Conservation (phyloP, 2,113 vertebrate species). For the Plecotus auritus region DNA sequence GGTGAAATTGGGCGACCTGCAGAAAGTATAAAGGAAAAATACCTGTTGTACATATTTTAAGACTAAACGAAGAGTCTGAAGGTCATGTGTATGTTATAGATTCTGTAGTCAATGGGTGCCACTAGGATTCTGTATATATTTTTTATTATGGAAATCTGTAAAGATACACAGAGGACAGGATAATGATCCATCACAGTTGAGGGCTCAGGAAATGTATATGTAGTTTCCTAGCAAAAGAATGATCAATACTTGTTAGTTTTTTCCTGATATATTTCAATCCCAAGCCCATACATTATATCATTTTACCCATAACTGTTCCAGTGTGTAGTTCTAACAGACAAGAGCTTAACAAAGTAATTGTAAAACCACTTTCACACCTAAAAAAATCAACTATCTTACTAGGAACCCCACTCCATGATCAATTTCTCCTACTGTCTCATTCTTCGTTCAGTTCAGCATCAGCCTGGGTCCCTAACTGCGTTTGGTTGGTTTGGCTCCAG, state of each 20-base stretch:
- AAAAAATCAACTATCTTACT: background rate
- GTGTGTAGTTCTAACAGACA: background rate
- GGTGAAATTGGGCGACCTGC: background rate
- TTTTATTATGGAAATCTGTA: background rate
- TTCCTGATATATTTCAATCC: background rate
- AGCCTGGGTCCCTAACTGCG: accelerated
- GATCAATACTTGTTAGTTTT: background rate
- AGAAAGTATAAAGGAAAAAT: background rate
- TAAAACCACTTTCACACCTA: background rate
- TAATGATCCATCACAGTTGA: background rate
- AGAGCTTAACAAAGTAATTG: background rate
- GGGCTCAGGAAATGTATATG: background rate
- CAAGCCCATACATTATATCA: background rate
- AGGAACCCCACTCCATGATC: background rate
- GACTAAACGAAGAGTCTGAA: background rate
- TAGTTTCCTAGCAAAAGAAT: background rate
- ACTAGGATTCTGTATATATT: background rate
- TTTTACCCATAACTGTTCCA: background rate
- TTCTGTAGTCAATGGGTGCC: background rate
- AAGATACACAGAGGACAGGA: background rate
- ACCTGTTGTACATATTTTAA: background rate
- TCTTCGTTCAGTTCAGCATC: background rate
- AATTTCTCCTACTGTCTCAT: background rate
- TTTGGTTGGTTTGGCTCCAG: background rate
- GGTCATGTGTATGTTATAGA: background rate